phyloP scores from a whole-genome alignment of 2,888 invertebrate genomes.

The Cephus spinipes region DNA sequence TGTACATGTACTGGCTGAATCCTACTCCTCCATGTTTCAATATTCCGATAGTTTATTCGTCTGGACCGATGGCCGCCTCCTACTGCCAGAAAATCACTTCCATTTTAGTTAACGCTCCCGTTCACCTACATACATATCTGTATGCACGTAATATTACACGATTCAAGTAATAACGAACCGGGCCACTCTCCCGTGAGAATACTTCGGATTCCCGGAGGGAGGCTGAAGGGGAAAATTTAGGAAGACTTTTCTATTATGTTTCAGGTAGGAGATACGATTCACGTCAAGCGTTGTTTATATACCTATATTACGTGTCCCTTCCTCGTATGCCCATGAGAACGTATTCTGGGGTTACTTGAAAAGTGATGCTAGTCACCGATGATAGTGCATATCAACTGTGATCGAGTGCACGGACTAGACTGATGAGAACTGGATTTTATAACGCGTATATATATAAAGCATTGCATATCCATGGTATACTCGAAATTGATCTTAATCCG shows the following conservation, averaged over 20 bases:
- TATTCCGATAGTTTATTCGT: slow-evolving; percentile 63
- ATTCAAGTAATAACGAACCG: slow-evolving; percentile 13
- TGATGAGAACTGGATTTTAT: background rate
- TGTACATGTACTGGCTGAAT: slow-evolving; percentile 27
- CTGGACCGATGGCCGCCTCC: slow-evolving; percentile 50
- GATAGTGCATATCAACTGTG: background rate
- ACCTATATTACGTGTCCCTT: background rate
- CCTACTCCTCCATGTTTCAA: slow-evolving; percentile 50
- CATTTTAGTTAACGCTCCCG: slow-evolving; percentile 49
- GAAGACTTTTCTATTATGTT: background rate
- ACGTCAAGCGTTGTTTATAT: background rate
- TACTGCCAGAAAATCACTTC: slow-evolving; percentile 52
- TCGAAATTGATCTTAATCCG: slow-evolving; percentile 65
- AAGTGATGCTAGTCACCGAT: background rate
- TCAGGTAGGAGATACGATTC: background rate
- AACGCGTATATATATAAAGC: background rate
- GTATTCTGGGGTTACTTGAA: background rate
- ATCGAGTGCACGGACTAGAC: background rate
- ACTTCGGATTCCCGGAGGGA: background rate
- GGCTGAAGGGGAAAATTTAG: background rate
- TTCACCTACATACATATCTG: background rate
- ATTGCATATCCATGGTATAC: slow-evolving; percentile 59
- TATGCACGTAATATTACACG: slow-evolving; percentile 23
- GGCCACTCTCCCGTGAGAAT: background rate
- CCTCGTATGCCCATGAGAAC: background rate